Evolutionary conservation across 2,888 invertebrate species (phyloP), one percentile per base, ranked within the genome.

Genomic region (Calameuta idolon): DNA sequence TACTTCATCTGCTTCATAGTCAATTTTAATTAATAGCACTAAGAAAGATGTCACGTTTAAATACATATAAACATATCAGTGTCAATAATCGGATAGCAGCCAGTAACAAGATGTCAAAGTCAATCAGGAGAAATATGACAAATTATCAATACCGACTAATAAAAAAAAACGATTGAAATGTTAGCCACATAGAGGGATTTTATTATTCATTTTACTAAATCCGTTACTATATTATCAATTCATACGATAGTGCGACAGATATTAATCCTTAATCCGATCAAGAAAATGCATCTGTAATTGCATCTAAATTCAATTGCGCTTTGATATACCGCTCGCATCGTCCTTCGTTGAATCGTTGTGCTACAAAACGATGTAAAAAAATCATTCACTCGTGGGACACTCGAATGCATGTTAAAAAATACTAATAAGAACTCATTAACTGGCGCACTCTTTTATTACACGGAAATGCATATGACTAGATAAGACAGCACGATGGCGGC

Each of bases 381-480:
- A 55, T 55, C 23, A 55, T 55, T 55, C 55, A 23, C 55, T 55
- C 55, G 2, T 23, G 9, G 9, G 55, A 55, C 55, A 55, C 55
- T 55, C 23, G 23, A 9, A 55, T 5, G 9, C 15, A 23, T 55
- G 55, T 55, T 23, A 55, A 23, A 23, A 55, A 55, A 55, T 55
- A 55, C 2, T 55, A 55, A 55, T 55, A 55, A 55, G 23, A 55
- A 55, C 9, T 55, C 23, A 23, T 55, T 55, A 23, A 55, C 5
- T 55, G 1, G 23, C 9, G 23, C 23, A 55, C 55, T 55, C 75
- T 81, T 81, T 82, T 80, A 82, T 79, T 79, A 81, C 81, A 79
- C 81, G 81, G 82, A 84, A 83, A 84, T 82, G 78, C 73, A 69
- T 74, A 34, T 74, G 73, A n/a, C 69, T 73, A 71, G 79, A 81